Base-by-base conservation (phyloP, 2,113 vertebrate genomes). In the Dicerorhinus sumatrensis region DNA sequence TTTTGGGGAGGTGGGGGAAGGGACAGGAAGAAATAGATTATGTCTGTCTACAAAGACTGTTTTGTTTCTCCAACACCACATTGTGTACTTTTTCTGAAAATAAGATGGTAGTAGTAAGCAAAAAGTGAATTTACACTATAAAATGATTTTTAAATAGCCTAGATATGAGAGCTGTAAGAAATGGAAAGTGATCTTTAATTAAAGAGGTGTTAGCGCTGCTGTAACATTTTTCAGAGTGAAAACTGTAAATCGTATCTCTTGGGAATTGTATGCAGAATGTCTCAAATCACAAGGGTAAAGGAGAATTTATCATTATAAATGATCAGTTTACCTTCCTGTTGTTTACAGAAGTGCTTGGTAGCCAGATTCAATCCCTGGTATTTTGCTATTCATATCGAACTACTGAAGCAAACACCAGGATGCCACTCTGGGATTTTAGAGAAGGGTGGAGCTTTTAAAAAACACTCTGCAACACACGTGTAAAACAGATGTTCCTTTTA, bases 261-360 rank as follows among this genome's bases (percentile, higher is more conserved):
- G 65, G 70, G 93, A 98, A 62, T 33, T 97, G 92, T n/a, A 94
- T 54, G 51, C 18, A 85, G 97, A 94, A 79, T 82, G 92, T 51
- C 33, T 60, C 63, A 97, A 93, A 93, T 94, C 96, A 98, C 80
- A 90, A 87, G 85, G n/a, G 29, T 94, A 94, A 96, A 92, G 80
- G 48, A 39, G 33, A 75, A 97, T 86, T 97, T 65, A 93, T 80
- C 79, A 93, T 79, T 72, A 84, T 25, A 92, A 97, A 72, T 70
- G 54, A 96, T 83, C 62, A 85, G 65, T 93, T 94, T 75, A 96
- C 42, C 83, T 97, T 91, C 48, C n/a, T 85, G 91, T 96, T 97
- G 83, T 96, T 89, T 94, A 87, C 58, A 88, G 60, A 88, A 46
- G 39, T 96, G 31, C 42, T 42, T 82, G 29, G 82, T 86, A 88